phyloP scores from a whole-genome alignment of 1,140 invertebrate species.

The Vanessa atalanta region DNA sequence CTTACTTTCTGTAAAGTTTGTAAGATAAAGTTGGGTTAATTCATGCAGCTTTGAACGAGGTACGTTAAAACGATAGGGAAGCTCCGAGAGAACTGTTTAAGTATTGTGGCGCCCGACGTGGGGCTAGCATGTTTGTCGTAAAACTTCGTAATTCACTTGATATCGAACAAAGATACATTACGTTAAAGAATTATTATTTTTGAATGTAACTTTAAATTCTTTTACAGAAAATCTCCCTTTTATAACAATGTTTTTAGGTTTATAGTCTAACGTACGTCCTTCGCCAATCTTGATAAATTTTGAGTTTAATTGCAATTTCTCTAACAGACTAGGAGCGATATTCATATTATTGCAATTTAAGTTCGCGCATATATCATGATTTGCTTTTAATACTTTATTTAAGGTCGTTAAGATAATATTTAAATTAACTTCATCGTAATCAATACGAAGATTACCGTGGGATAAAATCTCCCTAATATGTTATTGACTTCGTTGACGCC shows the following conservation, averaged over 20 bases:
- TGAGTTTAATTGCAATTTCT: no score
- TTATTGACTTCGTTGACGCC: not conserved
- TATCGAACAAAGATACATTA: not conserved
- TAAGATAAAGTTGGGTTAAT: slow-evolving; percentile 24
- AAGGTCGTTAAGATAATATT: no score
- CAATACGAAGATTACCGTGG: no score
- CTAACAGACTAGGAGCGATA: no score
- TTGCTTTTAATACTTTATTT: no score
- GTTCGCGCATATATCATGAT: no score
- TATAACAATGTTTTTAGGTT: not conserved
- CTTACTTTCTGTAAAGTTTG: slow-evolving; percentile 13
- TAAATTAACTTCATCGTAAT: no score
- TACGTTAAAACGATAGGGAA: slow-evolving; percentile 7
- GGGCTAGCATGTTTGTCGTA: not conserved
- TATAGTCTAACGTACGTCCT: not conserved
- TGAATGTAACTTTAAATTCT: not conserved
- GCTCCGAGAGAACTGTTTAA: not conserved
- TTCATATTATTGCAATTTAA: no score
- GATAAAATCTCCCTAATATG: not conserved
- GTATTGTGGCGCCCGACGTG: slow-evolving; percentile 15
- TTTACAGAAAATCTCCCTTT: not conserved
- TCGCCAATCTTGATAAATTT: no score
- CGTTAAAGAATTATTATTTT: not conserved
- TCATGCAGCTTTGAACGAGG: slow-evolving; percentile 8
- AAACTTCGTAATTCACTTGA: not conserved